Conservation (phyloP, 2,888 invertebrate species). For the Kryphioiulus occultus region DNA sequence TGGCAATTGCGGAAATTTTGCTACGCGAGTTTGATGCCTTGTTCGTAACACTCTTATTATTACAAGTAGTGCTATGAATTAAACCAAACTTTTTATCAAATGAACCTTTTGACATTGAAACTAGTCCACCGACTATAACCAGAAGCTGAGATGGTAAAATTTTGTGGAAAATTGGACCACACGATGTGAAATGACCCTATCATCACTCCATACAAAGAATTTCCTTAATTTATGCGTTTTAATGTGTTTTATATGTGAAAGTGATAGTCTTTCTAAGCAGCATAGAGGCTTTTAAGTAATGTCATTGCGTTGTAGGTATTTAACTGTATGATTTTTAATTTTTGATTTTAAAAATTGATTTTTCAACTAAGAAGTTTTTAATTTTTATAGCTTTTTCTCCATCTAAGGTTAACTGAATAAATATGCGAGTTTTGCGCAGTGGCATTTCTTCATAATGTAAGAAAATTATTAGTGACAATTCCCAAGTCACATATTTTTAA, state of each 20-base stretch:
- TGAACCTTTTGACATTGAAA: too few species aligned
- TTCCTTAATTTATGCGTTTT: conserved; percentile 11
- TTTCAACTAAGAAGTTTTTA: neutral
- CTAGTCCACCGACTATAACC: too few species aligned
- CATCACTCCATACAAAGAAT: neutral
- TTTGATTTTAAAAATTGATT: neutral
- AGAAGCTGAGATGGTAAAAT: neutral
- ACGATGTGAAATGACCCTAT: neutral
- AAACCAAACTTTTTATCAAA: too few species aligned
- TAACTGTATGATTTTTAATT: neutral
- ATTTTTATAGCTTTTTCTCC: neutral
- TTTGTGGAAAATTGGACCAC: neutral
- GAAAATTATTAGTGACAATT: neutral
- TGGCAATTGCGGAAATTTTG: too few species aligned
- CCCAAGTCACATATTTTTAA: neutral
- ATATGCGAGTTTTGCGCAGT: neutral
- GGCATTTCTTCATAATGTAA: neutral
- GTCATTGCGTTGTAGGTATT: neutral
- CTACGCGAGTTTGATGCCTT: too few species aligned
- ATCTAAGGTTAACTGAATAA: neutral
- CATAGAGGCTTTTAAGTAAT: neutral
- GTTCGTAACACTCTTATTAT: too few species aligned
- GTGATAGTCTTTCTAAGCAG: neutral
- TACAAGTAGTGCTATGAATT: too few species aligned
- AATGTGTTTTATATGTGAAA: neutral